These are phyloP conservation scores for Seira sanloemensis DNA, from an alignment of 2,888 invertebrate species.

Conservation along the genomic window DNA sequence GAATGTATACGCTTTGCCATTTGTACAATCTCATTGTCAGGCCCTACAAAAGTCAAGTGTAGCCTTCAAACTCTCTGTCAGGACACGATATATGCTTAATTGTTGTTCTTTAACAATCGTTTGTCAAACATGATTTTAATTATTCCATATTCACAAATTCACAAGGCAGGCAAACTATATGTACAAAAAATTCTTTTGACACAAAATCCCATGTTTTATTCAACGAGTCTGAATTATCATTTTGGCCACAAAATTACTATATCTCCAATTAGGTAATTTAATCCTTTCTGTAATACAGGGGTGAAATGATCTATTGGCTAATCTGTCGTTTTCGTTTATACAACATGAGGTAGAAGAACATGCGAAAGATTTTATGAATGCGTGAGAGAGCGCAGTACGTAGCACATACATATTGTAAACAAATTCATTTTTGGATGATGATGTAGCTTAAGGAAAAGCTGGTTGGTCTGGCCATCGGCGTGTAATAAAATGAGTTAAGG, in stretches of 20 bases:
- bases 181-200: too few species aligned
- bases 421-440: slow-evolving; percentile 1
- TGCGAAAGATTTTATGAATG: not conserved
- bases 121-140: too few species aligned
- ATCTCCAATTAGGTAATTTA: not conserved
- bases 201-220: too few species aligned
- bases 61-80: too few species aligned
- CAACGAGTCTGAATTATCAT: not conserved
- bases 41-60: too few species aligned
- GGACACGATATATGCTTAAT: too few species aligned
- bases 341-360: not conserved
- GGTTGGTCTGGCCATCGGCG: slow-evolving; percentile 33
- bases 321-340: not conserved
- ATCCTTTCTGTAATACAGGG: not conserved
- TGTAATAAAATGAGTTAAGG: not conserved
- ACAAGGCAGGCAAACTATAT: too few species aligned
- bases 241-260: not conserved
- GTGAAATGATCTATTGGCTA: not conserved
- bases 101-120: too few species aligned
- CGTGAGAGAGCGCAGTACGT: not conserved
- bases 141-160: too few species aligned
- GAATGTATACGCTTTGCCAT: too few species aligned
- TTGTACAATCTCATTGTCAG: too few species aligned
- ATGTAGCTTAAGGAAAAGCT: slow-evolving; percentile 51
- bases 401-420: not conserved